Conservation (phyloP, 2,797 vertebrate genomes). For the Tolypeutes matacus region DNA sequence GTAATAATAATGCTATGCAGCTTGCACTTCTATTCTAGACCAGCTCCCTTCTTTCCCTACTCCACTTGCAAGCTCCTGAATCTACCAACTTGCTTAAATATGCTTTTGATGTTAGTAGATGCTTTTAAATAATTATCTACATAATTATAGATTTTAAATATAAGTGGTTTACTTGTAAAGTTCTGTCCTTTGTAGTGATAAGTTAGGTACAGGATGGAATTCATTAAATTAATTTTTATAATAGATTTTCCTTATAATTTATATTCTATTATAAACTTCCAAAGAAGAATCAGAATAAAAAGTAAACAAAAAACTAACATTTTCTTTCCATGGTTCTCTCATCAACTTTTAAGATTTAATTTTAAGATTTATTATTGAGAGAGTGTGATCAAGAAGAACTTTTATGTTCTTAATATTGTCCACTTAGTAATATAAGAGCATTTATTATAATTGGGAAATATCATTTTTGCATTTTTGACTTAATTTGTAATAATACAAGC, state of each 20-base stretch:
- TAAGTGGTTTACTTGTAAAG: background rate
- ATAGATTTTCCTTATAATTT: constrained; percentile 13
- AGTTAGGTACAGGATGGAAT: background rate
- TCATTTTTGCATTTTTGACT: constrained; percentile 66
- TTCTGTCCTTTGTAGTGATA: constrained; percentile 8
- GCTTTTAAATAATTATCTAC: constrained; percentile 35
- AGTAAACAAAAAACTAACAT: accelerated
- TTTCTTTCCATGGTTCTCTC: constrained; percentile 50
- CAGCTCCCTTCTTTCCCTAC: constrained; percentile 29
- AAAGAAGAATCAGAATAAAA: constrained; percentile 36
- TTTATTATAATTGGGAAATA: background rate
- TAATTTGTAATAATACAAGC: constrained; percentile 3
- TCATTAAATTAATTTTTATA: constrained; percentile 42
- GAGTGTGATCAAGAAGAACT: background rate
- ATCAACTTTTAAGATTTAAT: constrained; percentile 33
- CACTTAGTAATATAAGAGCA: background rate
- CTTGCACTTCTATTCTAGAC: constrained; percentile 83
- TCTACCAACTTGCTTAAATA: constrained; percentile 84
- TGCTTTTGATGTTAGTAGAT: constrained; percentile 39
- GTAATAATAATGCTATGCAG: constrained; percentile 81
- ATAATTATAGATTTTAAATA: background rate
- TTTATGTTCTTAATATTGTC: background rate
- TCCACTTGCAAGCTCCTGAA: constrained; percentile 59
- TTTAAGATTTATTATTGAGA: constrained; percentile 24
- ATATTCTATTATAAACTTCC: constrained; percentile 5